Conservation (phyloP, 2,113 vertebrate species). For the Dipodomys stephensi region DNA sequence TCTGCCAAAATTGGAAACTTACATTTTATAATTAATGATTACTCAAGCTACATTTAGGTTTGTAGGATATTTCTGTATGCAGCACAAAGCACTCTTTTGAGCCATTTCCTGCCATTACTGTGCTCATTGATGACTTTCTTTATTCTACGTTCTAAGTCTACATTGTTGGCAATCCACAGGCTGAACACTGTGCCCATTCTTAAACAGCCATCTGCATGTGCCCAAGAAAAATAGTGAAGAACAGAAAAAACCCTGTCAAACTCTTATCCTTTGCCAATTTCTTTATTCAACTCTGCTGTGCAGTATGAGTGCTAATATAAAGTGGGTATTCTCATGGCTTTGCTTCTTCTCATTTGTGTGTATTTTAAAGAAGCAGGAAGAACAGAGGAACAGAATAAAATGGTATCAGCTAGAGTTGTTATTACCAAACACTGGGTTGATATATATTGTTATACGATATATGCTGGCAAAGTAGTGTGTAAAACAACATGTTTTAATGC, state of each 20-base stretch:
- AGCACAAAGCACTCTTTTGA: constrained; percentile 47
- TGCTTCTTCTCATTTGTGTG: constrained; percentile 53
- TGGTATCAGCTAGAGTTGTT: constrained; percentile 37
- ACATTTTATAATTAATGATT: constrained; percentile 63
- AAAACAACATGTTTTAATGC: not conserved
- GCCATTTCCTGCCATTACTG: constrained; percentile 78
- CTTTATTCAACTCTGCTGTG: constrained; percentile 67
- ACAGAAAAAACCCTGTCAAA: constrained; percentile 81
- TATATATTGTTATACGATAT: constrained; percentile 20
- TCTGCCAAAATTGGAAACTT: constrained; percentile 43
- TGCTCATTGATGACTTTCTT: constrained; percentile 75
- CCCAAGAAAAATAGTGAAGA: constrained; percentile 73
- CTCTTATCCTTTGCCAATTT: constrained; percentile 78
- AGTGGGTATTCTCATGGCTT: constrained; percentile 76
- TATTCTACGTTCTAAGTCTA: constrained; percentile 79
- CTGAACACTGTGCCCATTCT: constrained; percentile 80
- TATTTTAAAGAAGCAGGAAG: constrained; percentile 70
- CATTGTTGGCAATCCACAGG: constrained; percentile 73
- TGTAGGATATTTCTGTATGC: constrained; percentile 68
- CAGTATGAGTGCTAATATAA: constrained; percentile 75
- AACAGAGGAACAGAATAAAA: constrained; percentile 57
- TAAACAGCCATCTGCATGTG: constrained; percentile 81
- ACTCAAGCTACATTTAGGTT: constrained; percentile 49
- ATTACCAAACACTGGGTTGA: constrained; percentile 31
- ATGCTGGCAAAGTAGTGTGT: not conserved